A percentile compares a stretch with the other conserved stretches of the same genome.
Evolutionary conservation across 2,888 invertebrate genomes (phyloP).

Genomic region (Blera fallax): DNA sequence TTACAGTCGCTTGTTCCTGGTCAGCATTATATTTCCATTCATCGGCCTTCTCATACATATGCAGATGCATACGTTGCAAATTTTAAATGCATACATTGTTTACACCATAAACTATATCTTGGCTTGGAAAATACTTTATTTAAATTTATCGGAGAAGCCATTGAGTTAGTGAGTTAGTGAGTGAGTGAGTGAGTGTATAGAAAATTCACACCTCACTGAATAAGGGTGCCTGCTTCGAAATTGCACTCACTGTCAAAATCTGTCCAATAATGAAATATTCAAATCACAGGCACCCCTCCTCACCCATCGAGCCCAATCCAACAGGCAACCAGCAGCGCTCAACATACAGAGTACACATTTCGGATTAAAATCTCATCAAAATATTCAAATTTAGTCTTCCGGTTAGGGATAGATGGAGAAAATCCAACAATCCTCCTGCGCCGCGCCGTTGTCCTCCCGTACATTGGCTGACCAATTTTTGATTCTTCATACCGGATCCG

Average conservation of each 20-base stretch:
- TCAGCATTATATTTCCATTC: conserved; percentile 20
- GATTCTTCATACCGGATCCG: conserved; percentile 71
- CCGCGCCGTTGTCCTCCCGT: conserved; percentile 8
- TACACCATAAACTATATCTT: conserved; percentile 45
- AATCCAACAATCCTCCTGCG: conserved; percentile 62
- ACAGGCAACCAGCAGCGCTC: neutral
- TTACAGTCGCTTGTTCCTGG: neutral
- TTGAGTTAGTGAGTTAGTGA: conserved; percentile 13
- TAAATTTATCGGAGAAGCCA: conserved; percentile 58
- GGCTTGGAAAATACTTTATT: conserved; percentile 40
- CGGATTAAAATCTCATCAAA: conserved; percentile 73
- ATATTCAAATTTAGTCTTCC: conserved; percentile 73
- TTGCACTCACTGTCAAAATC: conserved; percentile 71
- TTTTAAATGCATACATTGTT: conserved; percentile 66
- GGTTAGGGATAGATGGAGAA: conserved; percentile 71
- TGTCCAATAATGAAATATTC: conserved; percentile 73
- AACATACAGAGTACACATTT: conserved; percentile 47
- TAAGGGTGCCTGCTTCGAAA: conserved; percentile 38
- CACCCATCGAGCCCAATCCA: no score
- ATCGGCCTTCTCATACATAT: conserved; percentile 10
- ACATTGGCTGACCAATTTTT: conserved; percentile 70
- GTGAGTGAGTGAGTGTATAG: conserved; percentile 24
- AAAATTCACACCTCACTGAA: conserved; percentile 63
- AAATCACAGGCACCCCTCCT: conserved; percentile 52
- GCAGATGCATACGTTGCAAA: conserved; percentile 24